Conservation (phyloP, 2,888 invertebrate genomes). For the Lumbricus terrestris region DNA sequence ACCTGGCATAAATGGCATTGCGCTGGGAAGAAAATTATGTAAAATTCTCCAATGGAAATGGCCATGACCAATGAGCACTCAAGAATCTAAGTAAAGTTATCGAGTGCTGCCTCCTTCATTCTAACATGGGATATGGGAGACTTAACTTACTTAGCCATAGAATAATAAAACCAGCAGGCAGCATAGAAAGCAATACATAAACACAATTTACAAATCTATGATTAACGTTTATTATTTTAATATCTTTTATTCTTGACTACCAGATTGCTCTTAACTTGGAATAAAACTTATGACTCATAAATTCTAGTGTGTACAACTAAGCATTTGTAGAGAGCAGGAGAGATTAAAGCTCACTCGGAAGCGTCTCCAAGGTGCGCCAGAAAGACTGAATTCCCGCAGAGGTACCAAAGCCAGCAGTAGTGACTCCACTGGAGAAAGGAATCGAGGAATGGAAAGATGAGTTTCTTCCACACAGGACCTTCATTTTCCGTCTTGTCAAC, state of each 20-base stretch:
- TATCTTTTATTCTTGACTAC: background rate
- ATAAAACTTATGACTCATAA: background rate
- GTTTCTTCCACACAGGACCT: slow-evolving; percentile 52
- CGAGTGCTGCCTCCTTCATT: background rate
- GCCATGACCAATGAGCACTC: background rate
- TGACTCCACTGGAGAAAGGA: slow-evolving; percentile 65
- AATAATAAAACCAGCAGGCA: background rate
- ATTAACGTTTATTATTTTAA: background rate
- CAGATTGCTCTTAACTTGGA: background rate
- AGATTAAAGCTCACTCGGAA: slow-evolving; percentile 40
- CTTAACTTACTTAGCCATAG: background rate
- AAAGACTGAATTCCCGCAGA: slow-evolving; percentile 69
- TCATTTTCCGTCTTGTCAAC: slow-evolving; percentile 34
- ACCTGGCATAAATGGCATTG: background rate
- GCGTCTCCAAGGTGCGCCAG: slow-evolving; percentile 71
- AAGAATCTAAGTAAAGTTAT: background rate
- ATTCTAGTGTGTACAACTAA: background rate
- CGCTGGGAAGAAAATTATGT: too few species aligned
- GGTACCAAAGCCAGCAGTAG: slow-evolving; percentile 63
- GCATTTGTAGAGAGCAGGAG: background rate
- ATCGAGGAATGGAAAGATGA: slow-evolving; percentile 63
- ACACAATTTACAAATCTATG: background rate
- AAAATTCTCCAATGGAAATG: too few species aligned
- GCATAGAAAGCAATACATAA: background rate
- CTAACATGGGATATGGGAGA: background rate